Conservation (phyloP, 2,888 invertebrate species). For the Scelioninae gen. 2 region DNA sequence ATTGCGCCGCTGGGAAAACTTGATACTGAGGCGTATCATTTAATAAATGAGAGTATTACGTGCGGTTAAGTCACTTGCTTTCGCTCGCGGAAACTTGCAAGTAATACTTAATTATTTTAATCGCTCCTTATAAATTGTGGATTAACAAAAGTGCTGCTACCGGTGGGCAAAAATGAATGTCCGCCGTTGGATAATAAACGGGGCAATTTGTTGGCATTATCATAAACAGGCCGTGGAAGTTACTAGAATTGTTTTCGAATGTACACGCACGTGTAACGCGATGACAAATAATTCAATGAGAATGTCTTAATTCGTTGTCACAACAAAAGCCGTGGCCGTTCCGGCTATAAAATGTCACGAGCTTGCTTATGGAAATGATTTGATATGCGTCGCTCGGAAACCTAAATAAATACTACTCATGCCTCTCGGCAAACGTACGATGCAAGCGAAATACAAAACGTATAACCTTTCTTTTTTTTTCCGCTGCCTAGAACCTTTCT, state of each 20-base stretch:
- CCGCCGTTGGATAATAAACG: conserved; percentile 22
- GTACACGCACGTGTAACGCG: conserved; percentile 31
- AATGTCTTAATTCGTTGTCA: conserved; percentile 51
- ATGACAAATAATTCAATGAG: conserved; percentile 52
- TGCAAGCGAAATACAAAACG: conserved; percentile 57
- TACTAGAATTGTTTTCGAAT: conserved; percentile 33
- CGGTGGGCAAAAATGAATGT: conserved; percentile 17
- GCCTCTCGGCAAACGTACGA: conserved; percentile 38
- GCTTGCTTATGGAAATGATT: conserved; percentile 50
- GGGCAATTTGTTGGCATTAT: conserved; percentile 41
- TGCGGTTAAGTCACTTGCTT: conserved; percentile 15
- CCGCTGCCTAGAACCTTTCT: conserved; percentile 9
- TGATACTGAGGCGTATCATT: conserved; percentile 33
- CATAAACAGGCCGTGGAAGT: conserved; percentile 28
- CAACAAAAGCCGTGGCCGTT: conserved; percentile 41
- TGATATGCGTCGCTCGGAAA: conserved; percentile 54
- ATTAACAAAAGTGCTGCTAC: conserved; percentile 32
- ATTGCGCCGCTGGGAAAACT: conserved; percentile 24
- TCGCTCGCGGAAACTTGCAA: conserved; percentile 24
- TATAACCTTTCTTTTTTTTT: conserved; percentile 20
- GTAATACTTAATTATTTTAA: conserved; percentile 43
- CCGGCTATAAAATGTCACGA: conserved; percentile 42
- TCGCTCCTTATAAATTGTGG: conserved; percentile 28
- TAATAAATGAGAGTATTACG: conserved; percentile 33
- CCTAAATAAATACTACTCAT: conserved; percentile 57